These are phyloP conservation scores for Archivesica marissinica DNA, from an alignment of 1,140 invertebrate genomes.

Conservation along the genomic window DNA sequence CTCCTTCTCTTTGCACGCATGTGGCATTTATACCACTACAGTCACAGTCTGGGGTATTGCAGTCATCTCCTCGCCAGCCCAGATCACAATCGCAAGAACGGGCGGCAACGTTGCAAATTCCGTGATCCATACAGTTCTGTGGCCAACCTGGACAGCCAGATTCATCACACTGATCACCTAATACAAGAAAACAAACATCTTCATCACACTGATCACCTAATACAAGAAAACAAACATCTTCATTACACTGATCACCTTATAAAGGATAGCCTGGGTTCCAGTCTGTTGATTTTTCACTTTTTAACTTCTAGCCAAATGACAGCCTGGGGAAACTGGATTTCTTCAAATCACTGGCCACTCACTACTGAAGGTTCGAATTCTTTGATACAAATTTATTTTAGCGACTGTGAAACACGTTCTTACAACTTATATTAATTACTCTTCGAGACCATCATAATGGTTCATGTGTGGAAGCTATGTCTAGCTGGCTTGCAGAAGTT, in stretches of 20 bases:
- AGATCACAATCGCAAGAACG: constrained; percentile 62
- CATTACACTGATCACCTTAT: background rate
- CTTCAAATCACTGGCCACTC: no score
- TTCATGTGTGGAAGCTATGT: background rate
- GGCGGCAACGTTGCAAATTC: constrained; percentile 61
- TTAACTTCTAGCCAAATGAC: no score
- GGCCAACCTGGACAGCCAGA: constrained; percentile 73
- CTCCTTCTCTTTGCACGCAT: constrained; percentile 46
- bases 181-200: background rate
- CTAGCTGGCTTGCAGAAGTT: background rate
- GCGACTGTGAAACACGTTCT: background rate
- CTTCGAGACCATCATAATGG: background rate
- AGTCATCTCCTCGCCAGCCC: constrained; percentile 63
- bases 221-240: background rate
- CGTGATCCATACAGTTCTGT: constrained; percentile 64
- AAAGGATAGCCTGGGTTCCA: no score
- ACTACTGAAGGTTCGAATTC: background rate
- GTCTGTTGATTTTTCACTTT: no score
- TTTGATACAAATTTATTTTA: background rate
- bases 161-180: constrained; percentile 65
- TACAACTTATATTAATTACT: background rate
- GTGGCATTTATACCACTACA: constrained; percentile 59
- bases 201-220: background rate
- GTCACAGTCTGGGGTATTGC: constrained; percentile 68
- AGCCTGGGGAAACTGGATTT: no score